Evolutionary conservation across 1,140 invertebrate species (phyloP).

Genomic region (Goniozus legneri): DNA sequence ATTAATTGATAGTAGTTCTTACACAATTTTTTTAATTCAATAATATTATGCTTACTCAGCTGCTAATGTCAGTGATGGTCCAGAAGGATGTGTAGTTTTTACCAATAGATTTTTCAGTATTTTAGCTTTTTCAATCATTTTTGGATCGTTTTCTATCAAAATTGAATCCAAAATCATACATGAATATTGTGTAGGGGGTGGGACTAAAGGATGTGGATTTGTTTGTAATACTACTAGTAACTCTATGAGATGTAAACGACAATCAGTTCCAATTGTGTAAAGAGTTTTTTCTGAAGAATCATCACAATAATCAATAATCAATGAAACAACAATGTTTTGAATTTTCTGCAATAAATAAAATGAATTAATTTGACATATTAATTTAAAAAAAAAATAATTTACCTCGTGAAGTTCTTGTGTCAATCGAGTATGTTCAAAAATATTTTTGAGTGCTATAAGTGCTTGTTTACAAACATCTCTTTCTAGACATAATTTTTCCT

Average conservation of each 20-base stretch:
- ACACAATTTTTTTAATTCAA: neutral
- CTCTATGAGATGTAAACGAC: constrained; percentile 35
- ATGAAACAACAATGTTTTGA: constrained; percentile 24
- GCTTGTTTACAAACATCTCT: constrained; percentile 29
- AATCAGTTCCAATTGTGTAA: constrained; percentile 27
- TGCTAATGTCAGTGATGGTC: constrained; percentile 28
- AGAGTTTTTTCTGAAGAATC: constrained; percentile 18
- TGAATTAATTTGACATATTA: neutral
- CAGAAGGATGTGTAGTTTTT: constrained; percentile 38
- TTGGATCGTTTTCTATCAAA: constrained; percentile 24
- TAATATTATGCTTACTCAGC: constrained; percentile 13
- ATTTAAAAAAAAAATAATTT: constrained; percentile 7
- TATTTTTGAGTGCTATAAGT: constrained; percentile 32
- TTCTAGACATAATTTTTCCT: constrained; percentile 12
- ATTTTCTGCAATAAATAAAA: constrained; percentile 27
- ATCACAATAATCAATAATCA: constrained; percentile 33
- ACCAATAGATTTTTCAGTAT: constrained; percentile 27
- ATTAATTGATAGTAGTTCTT: neutral
- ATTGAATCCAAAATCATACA: constrained; percentile 38
- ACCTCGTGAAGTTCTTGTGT: constrained; percentile 33
- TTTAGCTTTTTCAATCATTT: constrained; percentile 32
- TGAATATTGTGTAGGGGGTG: constrained; percentile 30
- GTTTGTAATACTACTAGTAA: constrained; percentile 30
- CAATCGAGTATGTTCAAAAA: constrained; percentile 26
- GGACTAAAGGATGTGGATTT: constrained; percentile 28